Base-by-base conservation (phyloP, 92 coral and sea anemone genomes). In the Heteractis magnifica region DNA sequence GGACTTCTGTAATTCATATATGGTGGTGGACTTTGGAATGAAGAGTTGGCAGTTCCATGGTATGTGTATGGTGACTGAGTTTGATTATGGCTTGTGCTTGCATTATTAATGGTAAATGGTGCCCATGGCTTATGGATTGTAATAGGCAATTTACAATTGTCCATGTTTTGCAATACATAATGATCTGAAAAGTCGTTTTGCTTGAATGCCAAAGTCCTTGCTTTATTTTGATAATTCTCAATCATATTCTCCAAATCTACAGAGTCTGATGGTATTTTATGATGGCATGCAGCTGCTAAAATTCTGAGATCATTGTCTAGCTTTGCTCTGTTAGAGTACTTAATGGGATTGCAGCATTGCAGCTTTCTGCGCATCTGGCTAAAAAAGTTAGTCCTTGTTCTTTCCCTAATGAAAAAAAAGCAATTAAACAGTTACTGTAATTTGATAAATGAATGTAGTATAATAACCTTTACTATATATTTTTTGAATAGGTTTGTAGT, bases 341-440 rank as follows among this genome's bases (percentile, higher is more conserved):
- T 83, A 58, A 83, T 88, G 78, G 87, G 84, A 78, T 82, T 87
- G 52, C 83, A 77, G 70, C 77, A 52, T 77, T 87, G 90, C 78
- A 82, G 78, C 82, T 68, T 87, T 68, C 74, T 78, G 44, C 84
- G 65, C 52, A 74, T 78, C 51, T 65, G 72, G 49, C 83, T 78
- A 79, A 88, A 88, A 74, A 88, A 88, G 85, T 88, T 88, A 78
- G 87, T 83, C 73, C 73, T 88, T 83, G 87, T 88, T 79, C 81
- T 83, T 78, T 83, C 77, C 84, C 84, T 83, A 49, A 44, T 71
- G 14, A 88, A 53, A 71, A 75, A 65, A 72, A 75, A 83, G 56
- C 13, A 53, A 53, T 53, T 53, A 7, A 7, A 53, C 8, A 53
- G 8, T 53, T 53, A 53, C 10, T 0, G 59, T 0, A 53, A 0